Percentiles rank a stretch among this genome's conserved stretches.
Conservation (phyloP, 2,888 invertebrate genomes). For the Charanyca ferruginea region DNA sequence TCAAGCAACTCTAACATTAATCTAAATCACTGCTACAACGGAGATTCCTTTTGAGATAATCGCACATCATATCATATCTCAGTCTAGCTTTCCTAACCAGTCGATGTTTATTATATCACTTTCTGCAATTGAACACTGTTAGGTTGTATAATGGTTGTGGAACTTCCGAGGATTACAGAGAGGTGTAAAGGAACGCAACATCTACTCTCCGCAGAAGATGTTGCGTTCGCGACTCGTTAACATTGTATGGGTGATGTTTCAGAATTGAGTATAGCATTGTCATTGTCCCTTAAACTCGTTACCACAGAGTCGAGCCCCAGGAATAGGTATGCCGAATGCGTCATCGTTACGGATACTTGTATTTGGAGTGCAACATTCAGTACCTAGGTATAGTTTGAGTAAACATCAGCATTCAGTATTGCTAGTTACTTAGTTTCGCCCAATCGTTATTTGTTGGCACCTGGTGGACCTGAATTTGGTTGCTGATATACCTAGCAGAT, state of each 20-base stretch:
- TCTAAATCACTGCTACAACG: not conserved
- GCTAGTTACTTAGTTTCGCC: conserved; percentile 14
- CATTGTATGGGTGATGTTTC: too few species aligned
- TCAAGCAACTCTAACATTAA: not conserved
- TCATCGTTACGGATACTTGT: too few species aligned
- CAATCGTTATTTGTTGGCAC: conserved; percentile 14
- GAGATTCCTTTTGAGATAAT: conserved; percentile 1
- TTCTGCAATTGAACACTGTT: too few species aligned
- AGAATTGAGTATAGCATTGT: not conserved
- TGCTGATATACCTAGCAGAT: not conserved
- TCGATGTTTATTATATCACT: too few species aligned
- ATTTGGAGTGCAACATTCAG: conserved; percentile 7
- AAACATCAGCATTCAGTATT: not conserved
- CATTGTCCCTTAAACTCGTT: too few species aligned
- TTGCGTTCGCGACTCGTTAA: too few species aligned
- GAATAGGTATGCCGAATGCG: too few species aligned
- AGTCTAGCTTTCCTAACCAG: not conserved
- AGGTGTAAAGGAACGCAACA: too few species aligned
- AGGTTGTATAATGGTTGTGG: too few species aligned
- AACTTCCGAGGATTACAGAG: too few species aligned
- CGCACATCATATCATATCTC: not conserved
- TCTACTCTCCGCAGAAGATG: too few species aligned
- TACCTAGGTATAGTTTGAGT: conserved; percentile 2
- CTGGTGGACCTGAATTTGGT: conserved; percentile 1
- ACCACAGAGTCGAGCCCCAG: not conserved